phyloP scores from a whole-genome alignment of 2,888 invertebrate species.

The Philhelius pedissequus region DNA sequence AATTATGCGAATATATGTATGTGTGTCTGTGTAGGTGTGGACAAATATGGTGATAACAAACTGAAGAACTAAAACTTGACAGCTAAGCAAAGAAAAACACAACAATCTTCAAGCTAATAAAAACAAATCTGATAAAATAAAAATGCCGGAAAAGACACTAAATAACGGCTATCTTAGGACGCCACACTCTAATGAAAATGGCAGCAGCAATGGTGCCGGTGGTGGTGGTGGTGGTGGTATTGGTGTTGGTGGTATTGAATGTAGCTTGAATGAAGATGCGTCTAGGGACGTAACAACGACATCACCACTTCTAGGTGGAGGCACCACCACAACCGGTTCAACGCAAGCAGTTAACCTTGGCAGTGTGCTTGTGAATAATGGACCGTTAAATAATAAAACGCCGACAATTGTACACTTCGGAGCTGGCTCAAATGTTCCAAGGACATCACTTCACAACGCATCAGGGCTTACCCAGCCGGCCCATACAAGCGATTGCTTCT shows the following conservation, averaged over 20 bases:
- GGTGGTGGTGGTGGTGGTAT: constrained; percentile 43
- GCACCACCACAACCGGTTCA: constrained; percentile 58
- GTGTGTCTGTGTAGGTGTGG: constrained; percentile 7
- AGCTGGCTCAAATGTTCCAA: constrained; percentile 68
- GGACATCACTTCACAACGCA: constrained; percentile 70
- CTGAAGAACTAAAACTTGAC: constrained; percentile 51
- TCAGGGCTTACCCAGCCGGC: constrained; percentile 55
- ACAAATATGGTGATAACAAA: constrained; percentile 36
- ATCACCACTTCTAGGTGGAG: constrained; percentile 66
- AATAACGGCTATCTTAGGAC: constrained; percentile 78
- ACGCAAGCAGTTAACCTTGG: constrained; percentile 50
- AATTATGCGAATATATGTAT: constrained; percentile 1
- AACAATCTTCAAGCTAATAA: constrained; percentile 16
- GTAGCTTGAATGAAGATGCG: constrained; percentile 68
- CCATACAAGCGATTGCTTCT: constrained; percentile 78
- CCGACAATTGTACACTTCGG: constrained; percentile 77
- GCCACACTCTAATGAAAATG: constrained; percentile 70
- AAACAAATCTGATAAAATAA: constrained; percentile 52
- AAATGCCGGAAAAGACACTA: constrained; percentile 73
- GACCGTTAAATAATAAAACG: constrained; percentile 72
- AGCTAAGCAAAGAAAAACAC: constrained; percentile 23
- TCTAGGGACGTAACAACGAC: constrained; percentile 68
- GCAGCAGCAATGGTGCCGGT: constrained; percentile 28
- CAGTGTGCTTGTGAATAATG: constrained; percentile 51
- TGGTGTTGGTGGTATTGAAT: constrained; percentile 1